These are phyloP conservation scores for Gopherus flavomarginatus DNA, from an alignment of 2,113 vertebrate genomes.

Conservation along the genomic window DNA sequence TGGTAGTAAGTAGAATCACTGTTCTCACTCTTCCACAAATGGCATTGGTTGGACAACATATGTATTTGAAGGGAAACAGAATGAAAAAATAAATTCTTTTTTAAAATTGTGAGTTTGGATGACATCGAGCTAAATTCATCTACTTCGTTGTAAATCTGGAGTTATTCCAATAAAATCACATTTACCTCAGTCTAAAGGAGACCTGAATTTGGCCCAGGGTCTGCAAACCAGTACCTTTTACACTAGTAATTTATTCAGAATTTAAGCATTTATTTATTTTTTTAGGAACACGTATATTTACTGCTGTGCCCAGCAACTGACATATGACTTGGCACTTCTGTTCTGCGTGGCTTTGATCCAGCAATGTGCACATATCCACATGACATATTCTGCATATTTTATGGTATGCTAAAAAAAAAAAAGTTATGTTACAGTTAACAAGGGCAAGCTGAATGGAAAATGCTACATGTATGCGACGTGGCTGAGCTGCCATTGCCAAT, in stretches of 20 bases:
- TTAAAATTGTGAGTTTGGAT: neutral
- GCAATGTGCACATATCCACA: neutral
- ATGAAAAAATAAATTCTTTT: neutral
- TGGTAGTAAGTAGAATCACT: neutral
- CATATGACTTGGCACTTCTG: neutral
- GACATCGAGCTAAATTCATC: neutral
- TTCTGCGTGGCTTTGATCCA: neutral
- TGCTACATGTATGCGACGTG: accelerated
- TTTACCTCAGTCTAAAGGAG: neutral
- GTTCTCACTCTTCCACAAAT: neutral
- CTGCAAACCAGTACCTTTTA: neutral
- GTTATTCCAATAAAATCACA: neutral
- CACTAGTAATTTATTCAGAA: constrained; percentile 1
- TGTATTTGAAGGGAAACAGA: neutral
- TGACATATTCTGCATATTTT: neutral
- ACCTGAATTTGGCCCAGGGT: neutral
- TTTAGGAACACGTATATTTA: neutral
- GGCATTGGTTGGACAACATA: neutral
- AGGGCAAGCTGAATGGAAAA: constrained; percentile 13
- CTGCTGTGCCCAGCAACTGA: neutral
- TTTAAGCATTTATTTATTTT: constrained; percentile 1
- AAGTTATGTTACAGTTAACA: neutral
- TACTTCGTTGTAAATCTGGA: neutral
- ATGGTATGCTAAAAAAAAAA: neutral
- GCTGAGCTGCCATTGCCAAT: neutral